Evolutionary conservation across 2,797 vertebrate genomes (phyloP), one percentile per base, ranked within the genome.

Genomic region (Sebastes matsubarae): DNA sequence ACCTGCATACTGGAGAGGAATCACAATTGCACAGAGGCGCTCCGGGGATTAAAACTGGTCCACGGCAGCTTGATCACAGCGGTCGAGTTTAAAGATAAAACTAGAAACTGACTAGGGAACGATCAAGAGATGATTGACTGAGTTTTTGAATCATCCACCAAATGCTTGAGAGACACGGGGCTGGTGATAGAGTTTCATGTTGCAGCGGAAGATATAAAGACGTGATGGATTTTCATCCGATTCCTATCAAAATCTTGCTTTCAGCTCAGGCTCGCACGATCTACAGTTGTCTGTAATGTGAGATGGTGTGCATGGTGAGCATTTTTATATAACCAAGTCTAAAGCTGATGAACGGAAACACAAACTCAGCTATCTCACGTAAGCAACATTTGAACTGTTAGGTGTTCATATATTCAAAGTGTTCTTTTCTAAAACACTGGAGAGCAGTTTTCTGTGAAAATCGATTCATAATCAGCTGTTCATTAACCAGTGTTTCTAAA

Each of bases 71-170:
- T 10, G 16, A 81, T 79, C 60, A 11, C 72, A 63, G 59, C 6
- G 25, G 69, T 79, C 3, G 5, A 74, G 50, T 67, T 66, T 27
- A 8, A 50, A 66, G 58, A 67, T 65, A 68, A 73, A 82, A 70
- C 30, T 72, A 66, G 64, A 77, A 63, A 34, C 42, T 58, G 58
- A 74, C 77, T 2, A 10, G 3, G 85, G 4, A 87, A 50, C 6
- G 30, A 80, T 86, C 71, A 42, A 73, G 58, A 70, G 75, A 81
- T 82, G 79, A 87, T 72, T 76, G 82, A 87, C 38, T 12, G 73
- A 59, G 54, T 52, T 55, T 74, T 67, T 78, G 81, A 88, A 80
- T 88, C 63, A 77, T 87, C 64, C 70, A 88, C 80, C 89, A 84
- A 91, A 89, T 85, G 84, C 67, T 75, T 27, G n/a, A 58, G 61